Percentiles rank a stretch among this genome's conserved stretches.
Evolutionary conservation across 2,797 vertebrate species (phyloP).

Genomic region (Simalia tracyae): DNA sequence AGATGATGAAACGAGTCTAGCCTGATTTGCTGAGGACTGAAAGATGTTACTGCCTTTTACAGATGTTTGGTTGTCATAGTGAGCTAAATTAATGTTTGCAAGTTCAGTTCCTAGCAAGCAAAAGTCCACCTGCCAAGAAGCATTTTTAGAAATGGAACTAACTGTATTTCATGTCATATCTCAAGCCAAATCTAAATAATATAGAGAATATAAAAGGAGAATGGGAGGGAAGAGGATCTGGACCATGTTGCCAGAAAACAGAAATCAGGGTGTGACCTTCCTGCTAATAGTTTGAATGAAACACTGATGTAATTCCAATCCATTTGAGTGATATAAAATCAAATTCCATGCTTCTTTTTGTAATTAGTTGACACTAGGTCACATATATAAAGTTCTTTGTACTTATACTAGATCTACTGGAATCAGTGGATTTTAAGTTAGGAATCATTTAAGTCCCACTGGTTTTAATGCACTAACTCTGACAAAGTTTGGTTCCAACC

Average conservation of each 20-base stretch:
- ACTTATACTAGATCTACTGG: neutral
- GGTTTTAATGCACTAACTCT: neutral
- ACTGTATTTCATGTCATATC: neutral
- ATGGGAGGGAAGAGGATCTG: neutral
- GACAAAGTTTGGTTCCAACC: neutral
- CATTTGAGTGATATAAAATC: neutral
- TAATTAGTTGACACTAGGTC: neutral
- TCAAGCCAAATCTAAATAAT: neutral
- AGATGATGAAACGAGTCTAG: conserved; percentile 16
- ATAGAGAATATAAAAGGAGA: neutral
- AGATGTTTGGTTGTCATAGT: conserved; percentile 41
- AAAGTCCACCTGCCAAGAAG: neutral
- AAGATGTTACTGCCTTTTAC: conserved; percentile 2
- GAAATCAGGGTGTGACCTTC: neutral
- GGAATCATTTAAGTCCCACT: neutral
- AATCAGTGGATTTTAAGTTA: neutral
- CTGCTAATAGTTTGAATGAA: neutral
- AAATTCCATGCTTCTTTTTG: neutral
- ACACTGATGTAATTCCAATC: neutral
- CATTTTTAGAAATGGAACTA: conserved; percentile 19
- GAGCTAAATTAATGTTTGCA: conserved; percentile 17
- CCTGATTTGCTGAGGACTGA: conserved; percentile 8
- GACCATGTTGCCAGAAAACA: rapidly evolving
- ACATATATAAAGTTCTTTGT: neutral
- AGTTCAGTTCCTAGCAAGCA: conserved; percentile 6